Percentiles rank a stretch among this genome's conserved stretches.
phyloP scores from a whole-genome alignment of 2,797 vertebrate species.

The Aphelocoma californica region DNA sequence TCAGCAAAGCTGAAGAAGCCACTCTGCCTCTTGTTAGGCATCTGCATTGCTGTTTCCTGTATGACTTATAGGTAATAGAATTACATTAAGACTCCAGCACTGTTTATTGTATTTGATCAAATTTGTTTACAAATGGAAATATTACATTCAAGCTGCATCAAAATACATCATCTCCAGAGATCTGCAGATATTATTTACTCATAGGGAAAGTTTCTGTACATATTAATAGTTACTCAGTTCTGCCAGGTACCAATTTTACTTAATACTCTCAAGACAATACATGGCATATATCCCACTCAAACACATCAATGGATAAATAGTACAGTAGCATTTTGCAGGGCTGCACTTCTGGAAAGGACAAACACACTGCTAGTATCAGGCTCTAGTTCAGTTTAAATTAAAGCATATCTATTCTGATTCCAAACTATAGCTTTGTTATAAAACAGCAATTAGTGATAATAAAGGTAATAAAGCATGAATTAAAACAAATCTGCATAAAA shows the following conservation, averaged over 20 bases:
- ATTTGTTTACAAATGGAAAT: constrained; percentile 29
- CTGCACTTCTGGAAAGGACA: not conserved
- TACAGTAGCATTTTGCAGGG: not conserved
- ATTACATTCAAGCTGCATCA: not conserved
- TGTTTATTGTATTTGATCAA: not conserved
- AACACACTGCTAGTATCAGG: not conserved
- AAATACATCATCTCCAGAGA: constrained; percentile 29
- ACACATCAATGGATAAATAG: not conserved
- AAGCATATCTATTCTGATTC: not conserved
- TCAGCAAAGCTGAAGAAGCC: constrained; percentile 18
- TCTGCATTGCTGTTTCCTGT: constrained; percentile 14
- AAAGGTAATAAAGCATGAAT: not conserved
- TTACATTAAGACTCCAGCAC: constrained; percentile 1
- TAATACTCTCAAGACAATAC: not conserved
- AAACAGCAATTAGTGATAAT: not conserved
- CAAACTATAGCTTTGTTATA: not conserved
- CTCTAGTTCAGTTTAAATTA: not conserved
- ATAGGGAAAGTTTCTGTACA: not conserved
- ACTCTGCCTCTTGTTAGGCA: constrained; percentile 24
- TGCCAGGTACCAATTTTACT: constrained; percentile 11
- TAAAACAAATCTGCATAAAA: not conserved
- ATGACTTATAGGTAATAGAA: constrained; percentile 16
- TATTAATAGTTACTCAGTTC: not conserved
- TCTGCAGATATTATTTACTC: not conserved
- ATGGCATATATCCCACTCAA: not conserved